Evolutionary conservation across 2,797 vertebrate genomes (phyloP).

Genomic region (Psittacula derbiana): DNA sequence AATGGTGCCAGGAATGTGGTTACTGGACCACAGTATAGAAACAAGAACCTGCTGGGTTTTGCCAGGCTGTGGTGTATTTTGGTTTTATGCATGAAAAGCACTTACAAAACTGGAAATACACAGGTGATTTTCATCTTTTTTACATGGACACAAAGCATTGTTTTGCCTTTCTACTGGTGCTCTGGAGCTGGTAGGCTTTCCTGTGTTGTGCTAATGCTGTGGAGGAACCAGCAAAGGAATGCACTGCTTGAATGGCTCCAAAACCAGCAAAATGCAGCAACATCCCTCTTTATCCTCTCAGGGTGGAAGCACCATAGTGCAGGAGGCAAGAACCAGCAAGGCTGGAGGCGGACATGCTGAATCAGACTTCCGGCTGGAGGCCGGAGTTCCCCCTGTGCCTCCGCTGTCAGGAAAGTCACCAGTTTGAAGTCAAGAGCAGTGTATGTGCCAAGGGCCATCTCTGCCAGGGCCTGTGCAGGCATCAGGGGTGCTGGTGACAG

Average conservation of each 20-base stretch:
- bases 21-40: not conserved
- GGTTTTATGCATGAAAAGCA: not conserved
- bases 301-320: no score
- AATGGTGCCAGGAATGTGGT: not conserved
- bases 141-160: not conserved
- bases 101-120: not conserved
- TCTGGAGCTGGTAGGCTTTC: not conserved
- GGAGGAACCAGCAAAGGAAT: not conserved
- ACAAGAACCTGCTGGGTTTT: not conserved
- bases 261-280: not conserved
- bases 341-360: not conserved
- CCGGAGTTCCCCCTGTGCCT: rapidly evolving
- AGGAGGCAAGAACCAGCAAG: not conserved
- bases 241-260: not conserved
- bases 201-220: not conserved
- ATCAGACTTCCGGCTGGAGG: not conserved
- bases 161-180: not conserved
- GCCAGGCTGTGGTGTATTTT: not conserved
- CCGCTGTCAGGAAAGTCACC: not conserved
- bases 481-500: no score
- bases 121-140: not conserved
- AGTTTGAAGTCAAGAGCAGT: not conserved
- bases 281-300: not conserved
- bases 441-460: not conserved
- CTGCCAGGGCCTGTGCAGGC: not conserved